These are phyloP conservation scores for Caenorhabditis briggsae DNA, from an alignment of 1,140 invertebrate species.

Conservation along the genomic window DNA sequence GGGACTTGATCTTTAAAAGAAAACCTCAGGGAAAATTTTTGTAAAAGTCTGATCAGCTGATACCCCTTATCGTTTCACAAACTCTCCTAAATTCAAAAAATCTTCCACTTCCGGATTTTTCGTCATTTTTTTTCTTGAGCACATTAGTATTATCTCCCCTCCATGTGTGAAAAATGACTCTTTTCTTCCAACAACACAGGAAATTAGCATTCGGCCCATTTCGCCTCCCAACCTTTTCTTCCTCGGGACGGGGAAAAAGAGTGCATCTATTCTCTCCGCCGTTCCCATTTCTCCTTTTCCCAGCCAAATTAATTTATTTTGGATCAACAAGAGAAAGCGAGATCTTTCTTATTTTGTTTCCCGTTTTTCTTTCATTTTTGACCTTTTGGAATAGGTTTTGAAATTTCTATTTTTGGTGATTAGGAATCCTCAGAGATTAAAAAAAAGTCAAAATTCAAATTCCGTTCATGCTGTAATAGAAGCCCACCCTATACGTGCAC, in stretches of 20 bases:
- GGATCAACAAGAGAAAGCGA: background rate
- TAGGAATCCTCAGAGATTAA: too few species aligned
- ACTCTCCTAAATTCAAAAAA: too few species aligned
- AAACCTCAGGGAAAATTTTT: too few species aligned
- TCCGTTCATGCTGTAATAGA: too few species aligned
- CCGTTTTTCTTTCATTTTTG: background rate
- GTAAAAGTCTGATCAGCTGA: too few species aligned
- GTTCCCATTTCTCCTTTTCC: background rate
- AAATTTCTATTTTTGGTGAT: too few species aligned
- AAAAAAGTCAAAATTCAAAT: too few species aligned
- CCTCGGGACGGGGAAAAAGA: background rate
- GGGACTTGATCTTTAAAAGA: too few species aligned
- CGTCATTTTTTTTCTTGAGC: background rate
- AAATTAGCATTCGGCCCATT: slow-evolving; percentile 32
- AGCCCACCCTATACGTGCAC: too few species aligned
- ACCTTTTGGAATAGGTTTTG: background rate
- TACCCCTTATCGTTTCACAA: too few species aligned
- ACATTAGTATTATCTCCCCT: background rate
- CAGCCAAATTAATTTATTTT: slow-evolving; percentile 25
- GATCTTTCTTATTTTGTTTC: background rate
- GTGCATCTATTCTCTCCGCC: background rate
- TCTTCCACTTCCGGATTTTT: too few species aligned
- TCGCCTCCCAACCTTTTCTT: background rate
- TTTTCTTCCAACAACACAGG: background rate
- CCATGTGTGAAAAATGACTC: slow-evolving; percentile 6